Base-by-base conservation (phyloP, 2,113 vertebrate genomes). In the Gallinago jamesoni region DNA sequence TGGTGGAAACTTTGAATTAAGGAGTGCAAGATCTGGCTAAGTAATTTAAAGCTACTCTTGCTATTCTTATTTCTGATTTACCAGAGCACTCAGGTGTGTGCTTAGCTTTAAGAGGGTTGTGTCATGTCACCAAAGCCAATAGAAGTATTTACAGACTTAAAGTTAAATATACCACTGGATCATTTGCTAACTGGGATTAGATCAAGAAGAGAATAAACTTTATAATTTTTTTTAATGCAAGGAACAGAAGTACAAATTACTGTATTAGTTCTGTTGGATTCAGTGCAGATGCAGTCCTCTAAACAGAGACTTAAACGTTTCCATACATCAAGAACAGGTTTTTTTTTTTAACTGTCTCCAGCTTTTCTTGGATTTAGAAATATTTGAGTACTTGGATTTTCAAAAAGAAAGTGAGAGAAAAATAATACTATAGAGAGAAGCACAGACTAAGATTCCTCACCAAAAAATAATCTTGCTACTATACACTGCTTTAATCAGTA, bases 231-330 rank as follows among this genome's bases (percentile, higher is more conserved):
- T 90, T 86, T 75, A 91, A 92, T 87, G 77, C 59, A 89, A 75
- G 70, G 64, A 79, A 59, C 37, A 56, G 59, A 88, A 91, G 28
- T 82, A 96, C 82, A 96, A 82, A 97, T 92, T 84, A 67, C 43
- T 79, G 48, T 53, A 84, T 79, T 76, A 78, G 52, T 69, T 86
- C 87, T 82, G 22, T 81, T 56, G 59, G 56, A 73, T 84, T 45
- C 80, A 55, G 66, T 70, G 79, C 92, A 96, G 88, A 93, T 90
- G 79, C 25, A 62, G 50, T 28, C 10, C 63, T 89, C 63, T 73
- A 90, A 91, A 87, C 69, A 95, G 81, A 96, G 77, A 57, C 66
- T 87, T 94, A 84, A 94, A 89, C 50, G 77, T 52, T 94, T 90
- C 91, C 93, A 95, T 70, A 87, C 0, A 14, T 24, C 89, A 82